phyloP scores from a whole-genome alignment of 2,113 vertebrate species.

The Misgurnus anguillicaudatus region DNA sequence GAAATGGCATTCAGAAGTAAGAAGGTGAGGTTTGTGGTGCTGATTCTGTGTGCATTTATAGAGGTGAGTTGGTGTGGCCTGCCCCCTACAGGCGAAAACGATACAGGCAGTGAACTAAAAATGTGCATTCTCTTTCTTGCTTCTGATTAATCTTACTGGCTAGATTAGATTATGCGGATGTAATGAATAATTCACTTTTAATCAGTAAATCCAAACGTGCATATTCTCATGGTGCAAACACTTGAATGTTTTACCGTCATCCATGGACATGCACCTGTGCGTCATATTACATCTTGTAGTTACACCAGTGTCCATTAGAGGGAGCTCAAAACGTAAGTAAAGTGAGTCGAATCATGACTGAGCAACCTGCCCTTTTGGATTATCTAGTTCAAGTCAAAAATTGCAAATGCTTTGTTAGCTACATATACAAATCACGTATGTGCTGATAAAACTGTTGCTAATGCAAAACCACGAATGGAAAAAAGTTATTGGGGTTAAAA shows the following conservation, averaged over 20 bases:
- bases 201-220: background rate
- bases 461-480: background rate
- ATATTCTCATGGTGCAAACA: background rate
- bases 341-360: background rate
- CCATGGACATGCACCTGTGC: background rate
- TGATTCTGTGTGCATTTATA: background rate
- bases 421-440: too few species aligned
- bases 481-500: background rate
- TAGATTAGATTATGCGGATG: background rate
- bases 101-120: background rate
- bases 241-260: background rate
- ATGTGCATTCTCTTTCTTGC: background rate
- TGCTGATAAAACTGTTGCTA: too few species aligned
- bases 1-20: conserved; percentile 34
- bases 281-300: conserved; percentile 6
- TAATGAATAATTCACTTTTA: background rate
- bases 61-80: conserved; percentile 41
- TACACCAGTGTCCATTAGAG: conserved; percentile 30
- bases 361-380: too few species aligned
- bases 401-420: too few species aligned
- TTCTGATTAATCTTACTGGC: too few species aligned
- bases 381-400: too few species aligned
- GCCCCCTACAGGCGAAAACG: conserved; percentile 38
- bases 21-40: conserved; percentile 38
- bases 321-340: background rate